Evolutionary conservation across 2,797 vertebrate species (phyloP), one percentile per base, ranked within the genome.

Genomic region (Xiphorhynchus erythropygius): DNA sequence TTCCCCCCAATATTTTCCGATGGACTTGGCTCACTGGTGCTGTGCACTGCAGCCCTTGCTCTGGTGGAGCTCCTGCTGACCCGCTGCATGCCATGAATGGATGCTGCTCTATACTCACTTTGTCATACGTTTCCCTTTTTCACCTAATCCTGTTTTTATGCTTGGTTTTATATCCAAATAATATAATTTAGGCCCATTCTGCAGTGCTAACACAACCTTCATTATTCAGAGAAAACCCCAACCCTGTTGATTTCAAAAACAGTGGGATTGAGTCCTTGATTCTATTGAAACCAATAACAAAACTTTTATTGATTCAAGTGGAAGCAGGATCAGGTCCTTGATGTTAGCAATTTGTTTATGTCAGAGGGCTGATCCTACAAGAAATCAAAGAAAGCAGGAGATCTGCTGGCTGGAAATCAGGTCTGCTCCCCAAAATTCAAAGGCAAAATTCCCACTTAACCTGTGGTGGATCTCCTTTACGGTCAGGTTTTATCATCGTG

Each of bases 261-360:
- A 7, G 84, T 87, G 50, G 89, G 91, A 79, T 11, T 56, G 81
- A 81, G 71, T 70, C 64, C 75, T 71, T 49, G 89, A 80, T 92
- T 69, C 84, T 83, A 30, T 32, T 74, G 91, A 95, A 94, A 87
- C 77, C 73, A 62, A 13, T 37, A 90, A 78, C 93, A 95, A 81
- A 90, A 90, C 85, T 52, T 10, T 16, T 47, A 90, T 65, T 35
- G 93, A 91, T 92, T 92, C 84, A 68, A 70, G 62, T 23, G 76
- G 78, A 55, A 75, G 84, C 62, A 87, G 84, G 82, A 95, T 83
- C 14, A 22, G 94, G 90, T 59, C 96, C 91, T 88, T 46, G 67
- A 35, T 47, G 70, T 73, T 55, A 60, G 89, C 74, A 47, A 68
- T 84, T 73, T 77, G 52, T 84, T 87, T 50, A 27, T 64, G 89